Conservation (phyloP, 2,113 vertebrate genomes). For the Morphnarchus princeps region DNA sequence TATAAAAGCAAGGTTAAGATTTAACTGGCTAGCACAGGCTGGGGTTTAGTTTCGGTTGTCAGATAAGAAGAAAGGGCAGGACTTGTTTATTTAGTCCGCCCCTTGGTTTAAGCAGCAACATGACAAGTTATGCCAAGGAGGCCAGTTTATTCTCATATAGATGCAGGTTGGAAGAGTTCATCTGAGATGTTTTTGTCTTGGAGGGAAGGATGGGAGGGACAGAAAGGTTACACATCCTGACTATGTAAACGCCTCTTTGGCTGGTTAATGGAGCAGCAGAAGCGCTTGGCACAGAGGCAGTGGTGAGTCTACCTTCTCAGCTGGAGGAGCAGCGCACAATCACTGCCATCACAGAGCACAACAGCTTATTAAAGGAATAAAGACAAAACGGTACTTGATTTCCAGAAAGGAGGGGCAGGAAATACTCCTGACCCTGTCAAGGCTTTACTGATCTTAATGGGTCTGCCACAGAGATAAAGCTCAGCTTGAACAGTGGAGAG, state of each 20-base stretch:
- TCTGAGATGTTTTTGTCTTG: background rate
- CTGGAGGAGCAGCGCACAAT: background rate
- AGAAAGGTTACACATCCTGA: background rate
- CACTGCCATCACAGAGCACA: background rate
- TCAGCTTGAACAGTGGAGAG: background rate
- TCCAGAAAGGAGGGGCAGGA: background rate
- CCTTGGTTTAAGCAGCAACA: background rate
- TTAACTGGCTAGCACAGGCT: background rate
- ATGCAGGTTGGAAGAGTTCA: background rate
- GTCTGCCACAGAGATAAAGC: conserved; percentile 14
- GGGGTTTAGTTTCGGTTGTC: background rate
- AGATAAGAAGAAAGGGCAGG: background rate
- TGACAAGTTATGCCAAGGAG: background rate
- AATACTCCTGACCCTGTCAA: background rate
- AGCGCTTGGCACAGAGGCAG: background rate
- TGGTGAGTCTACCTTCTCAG: background rate
- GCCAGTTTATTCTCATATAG: background rate
- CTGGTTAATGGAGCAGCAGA: conserved; percentile 20
- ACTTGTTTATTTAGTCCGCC: background rate
- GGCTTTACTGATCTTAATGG: conserved; percentile 24
- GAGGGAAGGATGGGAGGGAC: background rate
- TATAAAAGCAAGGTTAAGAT: background rate
- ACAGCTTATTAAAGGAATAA: background rate
- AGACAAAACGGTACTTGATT: background rate
- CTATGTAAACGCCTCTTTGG: background rate